phyloP scores from a whole-genome alignment of 2,797 vertebrate species.

The Acanthurus tractus region DNA sequence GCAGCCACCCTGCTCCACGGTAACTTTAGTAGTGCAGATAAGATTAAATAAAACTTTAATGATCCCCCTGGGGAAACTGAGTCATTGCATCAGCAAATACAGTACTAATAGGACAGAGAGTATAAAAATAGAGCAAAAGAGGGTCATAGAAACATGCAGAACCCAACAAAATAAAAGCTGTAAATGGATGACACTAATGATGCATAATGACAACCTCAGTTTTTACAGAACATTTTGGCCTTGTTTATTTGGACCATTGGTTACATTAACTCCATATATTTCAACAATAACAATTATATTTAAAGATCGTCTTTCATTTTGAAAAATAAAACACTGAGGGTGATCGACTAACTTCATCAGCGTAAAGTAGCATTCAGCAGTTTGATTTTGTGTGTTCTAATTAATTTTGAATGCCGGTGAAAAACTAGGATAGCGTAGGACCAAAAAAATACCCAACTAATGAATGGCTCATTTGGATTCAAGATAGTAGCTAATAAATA shows the following conservation, averaged over 20 bases:
- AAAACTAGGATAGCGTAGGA: no score
- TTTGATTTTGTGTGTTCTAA: no score
- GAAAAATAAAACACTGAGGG: no score
- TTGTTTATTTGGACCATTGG: neutral
- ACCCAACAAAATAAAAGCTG: neutral
- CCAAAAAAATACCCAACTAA: no score
- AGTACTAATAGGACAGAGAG: slow-evolving; percentile 16
- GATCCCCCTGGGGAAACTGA: slow-evolving; percentile 21
- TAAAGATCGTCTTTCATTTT: no score
- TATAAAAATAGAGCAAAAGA: slow-evolving; percentile 22
- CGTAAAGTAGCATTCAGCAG: no score
- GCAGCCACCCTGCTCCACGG: neutral
- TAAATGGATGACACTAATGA: neutral
- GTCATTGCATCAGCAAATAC: slow-evolving; percentile 43
- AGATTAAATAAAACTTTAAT: slow-evolving; percentile 59
- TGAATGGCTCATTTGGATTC: no score
- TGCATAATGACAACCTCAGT: neutral
- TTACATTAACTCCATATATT: no score
- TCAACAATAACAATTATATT: no score
- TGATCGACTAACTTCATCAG: no score
- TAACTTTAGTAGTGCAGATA: slow-evolving; percentile 27
- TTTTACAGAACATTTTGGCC: neutral
- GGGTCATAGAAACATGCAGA: neutral
- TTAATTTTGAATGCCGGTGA: no score
- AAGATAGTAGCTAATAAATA: no score